Percentiles rank a stretch among this genome's conserved stretches.
Evolutionary conservation across 2,888 invertebrate genomes (phyloP).

Genomic region (Brassicogethes aeneus): DNA sequence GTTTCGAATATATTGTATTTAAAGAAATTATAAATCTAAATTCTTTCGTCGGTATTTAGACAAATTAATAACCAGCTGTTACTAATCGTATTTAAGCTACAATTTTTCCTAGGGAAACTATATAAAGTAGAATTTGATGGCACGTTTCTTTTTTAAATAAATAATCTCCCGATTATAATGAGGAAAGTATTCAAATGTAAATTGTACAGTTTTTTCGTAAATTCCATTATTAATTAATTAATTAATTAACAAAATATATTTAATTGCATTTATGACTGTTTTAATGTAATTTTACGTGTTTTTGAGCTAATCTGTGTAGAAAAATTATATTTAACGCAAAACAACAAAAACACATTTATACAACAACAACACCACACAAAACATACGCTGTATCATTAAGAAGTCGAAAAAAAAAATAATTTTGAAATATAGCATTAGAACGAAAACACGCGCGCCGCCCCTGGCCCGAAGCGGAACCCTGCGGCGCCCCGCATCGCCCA

Average conservation of each 20-base stretch:
- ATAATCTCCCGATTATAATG: no score
- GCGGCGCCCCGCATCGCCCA: neutral
- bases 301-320: slow-evolving; percentile 32
- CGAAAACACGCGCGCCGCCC: slow-evolving; percentile 17
- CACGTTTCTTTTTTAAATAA: slow-evolving; percentile 26
- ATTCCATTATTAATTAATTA: slow-evolving; percentile 29
- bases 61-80: slow-evolving; percentile 6
- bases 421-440: slow-evolving; percentile 21
- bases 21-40: slow-evolving; percentile 11
- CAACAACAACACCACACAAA: neutral
- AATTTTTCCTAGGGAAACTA: slow-evolving; percentile 12
- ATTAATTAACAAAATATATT: slow-evolving; percentile 22
- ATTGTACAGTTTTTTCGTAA: slow-evolving; percentile 34
- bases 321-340: no score
- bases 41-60: slow-evolving; percentile 15
- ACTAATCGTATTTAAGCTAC: slow-evolving; percentile 3
- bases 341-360: slow-evolving; percentile 6
- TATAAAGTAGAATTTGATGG: slow-evolving; percentile 33
- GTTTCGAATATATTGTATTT: slow-evolving; percentile 11
- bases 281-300: slow-evolving; percentile 30
- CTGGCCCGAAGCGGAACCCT: no score
- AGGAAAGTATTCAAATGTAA: slow-evolving; percentile 22
- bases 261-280: slow-evolving; percentile 34
- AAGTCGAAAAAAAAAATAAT: slow-evolving; percentile 2
- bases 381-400: slow-evolving; percentile 1